These are phyloP conservation scores for Calephelis perditalis DNA, from an alignment of 2,888 invertebrate species.

Conservation along the genomic window DNA sequence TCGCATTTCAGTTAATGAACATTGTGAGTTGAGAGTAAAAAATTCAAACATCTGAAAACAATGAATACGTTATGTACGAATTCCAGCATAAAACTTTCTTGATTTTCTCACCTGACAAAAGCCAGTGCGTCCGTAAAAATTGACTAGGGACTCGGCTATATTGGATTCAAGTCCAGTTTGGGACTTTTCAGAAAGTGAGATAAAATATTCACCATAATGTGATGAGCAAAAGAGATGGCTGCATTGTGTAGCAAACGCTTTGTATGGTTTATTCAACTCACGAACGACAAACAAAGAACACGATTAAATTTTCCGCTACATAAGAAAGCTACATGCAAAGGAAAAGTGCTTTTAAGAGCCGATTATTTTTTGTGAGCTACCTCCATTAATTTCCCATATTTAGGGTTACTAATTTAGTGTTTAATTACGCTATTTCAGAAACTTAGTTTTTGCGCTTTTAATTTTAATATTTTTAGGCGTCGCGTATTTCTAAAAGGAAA, in stretches of 20 bases:
- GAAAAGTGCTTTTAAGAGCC: conserved; percentile 41
- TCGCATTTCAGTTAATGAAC: too few species aligned
- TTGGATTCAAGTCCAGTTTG: conserved; percentile 44
- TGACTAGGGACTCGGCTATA: conserved; percentile 43
- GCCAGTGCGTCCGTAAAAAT: conserved; percentile 46
- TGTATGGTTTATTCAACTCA: conserved; percentile 65
- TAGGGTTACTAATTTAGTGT: background rate
- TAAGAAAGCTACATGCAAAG: conserved; percentile 54
- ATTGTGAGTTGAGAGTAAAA: background rate
- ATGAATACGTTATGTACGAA: conserved; percentile 9
- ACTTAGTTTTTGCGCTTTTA: too few species aligned
- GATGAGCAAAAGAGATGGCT: conserved; percentile 38
- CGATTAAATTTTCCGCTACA: conserved; percentile 71
- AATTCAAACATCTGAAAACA: background rate
- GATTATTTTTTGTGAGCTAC: conserved; percentile 29
- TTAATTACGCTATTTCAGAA: background rate
- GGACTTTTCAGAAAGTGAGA: conserved; percentile 43
- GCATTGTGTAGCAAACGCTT: conserved; percentile 34
- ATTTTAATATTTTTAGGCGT: too few species aligned
- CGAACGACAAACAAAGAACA: conserved; percentile 58
- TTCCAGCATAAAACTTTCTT: conserved; percentile 28
- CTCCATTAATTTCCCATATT: conserved; percentile 20
- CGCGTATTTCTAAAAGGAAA: too few species aligned
- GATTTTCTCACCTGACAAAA: conserved; percentile 45
- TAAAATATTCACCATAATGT: conserved; percentile 34